Evolutionary conservation across 2,888 invertebrate species (phyloP), one percentile per base, ranked within the genome.

Genomic region (Unio delphinus): DNA sequence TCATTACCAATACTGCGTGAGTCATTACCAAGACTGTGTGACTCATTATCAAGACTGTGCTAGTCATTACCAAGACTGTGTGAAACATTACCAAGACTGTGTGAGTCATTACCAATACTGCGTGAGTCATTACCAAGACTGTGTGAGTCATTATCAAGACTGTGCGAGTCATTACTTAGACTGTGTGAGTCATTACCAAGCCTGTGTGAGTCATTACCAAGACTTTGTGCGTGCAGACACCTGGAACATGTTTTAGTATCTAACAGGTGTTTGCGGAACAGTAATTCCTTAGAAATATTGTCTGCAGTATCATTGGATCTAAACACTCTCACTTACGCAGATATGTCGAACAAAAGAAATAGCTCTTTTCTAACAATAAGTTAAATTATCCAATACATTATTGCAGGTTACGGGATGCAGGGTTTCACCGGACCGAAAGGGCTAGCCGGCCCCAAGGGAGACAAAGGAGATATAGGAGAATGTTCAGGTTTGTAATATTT

Each of bases 401-500:
- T 68, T 64, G 15, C 58, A 77, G 77, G 77, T 65, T 70, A 69
- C 62, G 73, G 74, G 20, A 63, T 72, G 67, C 74, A 72, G 65
- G 77, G 77, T 8, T 71, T 67, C 34, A 65, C 68, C 11, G 79
- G 76, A 1, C 71, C 70, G 2, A 70, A 45, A 5, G 82, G 80
- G 23, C 69, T 64, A 17, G 68, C 67, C 5, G 82, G 80, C 5
- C 65, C 28, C 4, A 79, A 80, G 57, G 82, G 82, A 20, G 75
- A 74, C 6, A 79, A 77, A 34, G 82, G 82, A 57, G 74, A 80
- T 15, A 64, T 61, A 3, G 45, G 45, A 45, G 45, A 45, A 45
- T 45, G 45, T 45, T 45, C 45, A 45, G 45, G 45, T 45, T 45
- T 45, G 45, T 15, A 15, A 15, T 3, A 45, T 45, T 45, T 15